These are phyloP conservation scores for Lordiphosa collinella DNA, from an alignment of 1,140 invertebrate species.

Conservation along the genomic window DNA sequence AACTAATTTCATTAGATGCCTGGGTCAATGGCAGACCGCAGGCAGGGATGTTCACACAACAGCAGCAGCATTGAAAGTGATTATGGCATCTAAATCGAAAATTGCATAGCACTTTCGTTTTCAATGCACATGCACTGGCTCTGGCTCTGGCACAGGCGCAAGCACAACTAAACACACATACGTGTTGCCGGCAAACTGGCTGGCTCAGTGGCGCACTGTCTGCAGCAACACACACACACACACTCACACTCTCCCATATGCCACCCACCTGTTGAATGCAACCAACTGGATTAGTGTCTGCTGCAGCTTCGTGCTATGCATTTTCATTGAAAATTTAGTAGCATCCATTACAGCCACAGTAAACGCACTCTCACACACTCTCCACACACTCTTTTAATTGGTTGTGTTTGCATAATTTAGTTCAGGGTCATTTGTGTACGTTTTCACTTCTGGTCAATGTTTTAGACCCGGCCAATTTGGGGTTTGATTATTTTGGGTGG, in stretches of 20 bases:
- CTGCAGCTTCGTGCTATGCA: constrained; percentile 22
- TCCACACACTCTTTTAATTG: constrained; percentile 48
- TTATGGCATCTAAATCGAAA: constrained; percentile 62
- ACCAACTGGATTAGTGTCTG: constrained; percentile 57
- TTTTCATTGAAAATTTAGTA: constrained; percentile 52
- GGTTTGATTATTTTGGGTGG: constrained; percentile 11
- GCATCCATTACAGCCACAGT: constrained; percentile 28
- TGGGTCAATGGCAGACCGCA: constrained; percentile 40
- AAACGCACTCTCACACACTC: constrained; percentile 16
- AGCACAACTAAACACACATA: constrained; percentile 1
- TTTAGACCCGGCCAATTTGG: constrained; percentile 55
- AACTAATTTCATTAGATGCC: constrained; percentile 61
- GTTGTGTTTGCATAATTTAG: constrained; percentile 59
- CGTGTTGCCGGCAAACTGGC: constrained; percentile 29
- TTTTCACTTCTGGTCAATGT: constrained; percentile 17
- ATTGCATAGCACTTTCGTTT: constrained; percentile 66
- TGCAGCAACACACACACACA: constrained; percentile 11
- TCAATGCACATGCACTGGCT: constrained; percentile 22
- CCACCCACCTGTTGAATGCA: constrained; percentile 60
- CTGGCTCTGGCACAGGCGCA: constrained; percentile 3
- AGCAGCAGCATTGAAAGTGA: constrained; percentile 29
- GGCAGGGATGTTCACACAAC: constrained; percentile 12
- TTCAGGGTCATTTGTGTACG: constrained; percentile 64
- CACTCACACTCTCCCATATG: constrained; percentile 20
- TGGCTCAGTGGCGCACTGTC: constrained; percentile 15